phyloP scores from a whole-genome alignment of 1,140 invertebrate species.

The Octopus sinensis region DNA sequence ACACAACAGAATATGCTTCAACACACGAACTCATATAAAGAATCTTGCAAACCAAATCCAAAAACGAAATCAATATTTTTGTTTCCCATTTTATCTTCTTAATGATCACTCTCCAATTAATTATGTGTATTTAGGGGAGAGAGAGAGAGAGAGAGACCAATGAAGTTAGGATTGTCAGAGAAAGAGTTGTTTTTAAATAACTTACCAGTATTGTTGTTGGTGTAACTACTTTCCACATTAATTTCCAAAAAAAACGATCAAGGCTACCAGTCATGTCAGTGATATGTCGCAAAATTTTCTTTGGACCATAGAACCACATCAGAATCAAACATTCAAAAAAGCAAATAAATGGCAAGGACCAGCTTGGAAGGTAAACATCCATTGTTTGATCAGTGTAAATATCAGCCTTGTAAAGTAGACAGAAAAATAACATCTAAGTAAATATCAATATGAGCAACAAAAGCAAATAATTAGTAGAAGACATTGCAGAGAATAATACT shows the following conservation, averaged over 20 bases:
- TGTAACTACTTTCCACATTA: constrained; percentile 45
- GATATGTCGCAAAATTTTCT: constrained; percentile 50
- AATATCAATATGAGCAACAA: too few relatives aligned
- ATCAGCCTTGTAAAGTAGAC: constrained; percentile 36
- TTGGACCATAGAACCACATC: constrained; percentile 47
- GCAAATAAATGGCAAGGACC: constrained; percentile 35
- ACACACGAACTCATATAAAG: too few relatives aligned
- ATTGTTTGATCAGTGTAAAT: constrained; percentile 36
- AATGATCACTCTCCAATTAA: too few relatives aligned
- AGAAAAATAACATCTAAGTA: neutral
- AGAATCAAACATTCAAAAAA: constrained; percentile 37
- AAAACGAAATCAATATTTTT: too few relatives aligned
- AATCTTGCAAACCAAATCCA: too few relatives aligned
- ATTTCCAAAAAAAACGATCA: constrained; percentile 45
- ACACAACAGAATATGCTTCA: too few relatives aligned
- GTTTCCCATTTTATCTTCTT: too few relatives aligned
- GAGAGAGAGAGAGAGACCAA: neutral
- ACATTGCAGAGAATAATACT: too few relatives aligned
- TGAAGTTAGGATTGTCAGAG: neutral
- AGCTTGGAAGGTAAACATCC: constrained; percentile 29
- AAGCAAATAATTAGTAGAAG: too few relatives aligned
- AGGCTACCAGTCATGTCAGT: constrained; percentile 48
- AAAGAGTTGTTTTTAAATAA: neutral
- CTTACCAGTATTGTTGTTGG: constrained; percentile 41
- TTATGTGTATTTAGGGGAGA: neutral